phyloP scores from a whole-genome alignment of 2,888 invertebrate species.

The Cetonia aurata region DNA sequence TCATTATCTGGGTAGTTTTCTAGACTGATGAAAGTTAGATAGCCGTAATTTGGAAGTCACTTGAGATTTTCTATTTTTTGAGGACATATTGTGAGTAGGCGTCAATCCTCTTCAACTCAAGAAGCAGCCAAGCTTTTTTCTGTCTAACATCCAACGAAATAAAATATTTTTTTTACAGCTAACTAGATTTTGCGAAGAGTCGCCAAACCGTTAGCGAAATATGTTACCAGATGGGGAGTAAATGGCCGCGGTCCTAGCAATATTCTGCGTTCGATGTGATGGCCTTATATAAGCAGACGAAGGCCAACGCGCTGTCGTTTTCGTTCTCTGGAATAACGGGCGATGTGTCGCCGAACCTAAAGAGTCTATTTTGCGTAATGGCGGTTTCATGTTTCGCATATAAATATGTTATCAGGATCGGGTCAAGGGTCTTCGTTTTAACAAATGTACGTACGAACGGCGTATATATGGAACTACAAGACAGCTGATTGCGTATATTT shows the following conservation, averaged over 20 bases:
- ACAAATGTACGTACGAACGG: conserved; percentile 28
- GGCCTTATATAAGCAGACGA: conserved; percentile 6
- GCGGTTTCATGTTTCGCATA: conserved; percentile 44
- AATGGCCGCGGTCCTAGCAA: conserved; percentile 4
- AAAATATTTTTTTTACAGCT: conserved; percentile 30
- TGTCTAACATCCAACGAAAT: conserved; percentile 1
- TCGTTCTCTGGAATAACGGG: conserved; percentile 18
- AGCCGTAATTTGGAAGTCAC: no score
- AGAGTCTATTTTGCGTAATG: conserved; percentile 45
- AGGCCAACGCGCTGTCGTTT: conserved; percentile 16
- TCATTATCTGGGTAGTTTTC: no score
- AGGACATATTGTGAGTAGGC: no score
- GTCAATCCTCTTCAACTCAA: no score
- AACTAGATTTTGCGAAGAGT: conserved; percentile 31
- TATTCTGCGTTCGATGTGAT: conserved; percentile 16
- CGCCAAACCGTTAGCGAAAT: conserved; percentile 38
- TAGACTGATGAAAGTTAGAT: no score
- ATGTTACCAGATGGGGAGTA: conserved; percentile 30
- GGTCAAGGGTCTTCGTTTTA: conserved; percentile 35
- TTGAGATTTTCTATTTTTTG: no score
- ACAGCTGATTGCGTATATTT: conserved; percentile 23
- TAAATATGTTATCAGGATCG: conserved; percentile 43
- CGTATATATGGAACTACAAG: conserved; percentile 7
- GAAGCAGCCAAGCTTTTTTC: no score
- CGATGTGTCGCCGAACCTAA: conserved; percentile 34